Base-by-base conservation (phyloP, 2,113 vertebrate genomes). In the Arvicanthis niloticus region DNA sequence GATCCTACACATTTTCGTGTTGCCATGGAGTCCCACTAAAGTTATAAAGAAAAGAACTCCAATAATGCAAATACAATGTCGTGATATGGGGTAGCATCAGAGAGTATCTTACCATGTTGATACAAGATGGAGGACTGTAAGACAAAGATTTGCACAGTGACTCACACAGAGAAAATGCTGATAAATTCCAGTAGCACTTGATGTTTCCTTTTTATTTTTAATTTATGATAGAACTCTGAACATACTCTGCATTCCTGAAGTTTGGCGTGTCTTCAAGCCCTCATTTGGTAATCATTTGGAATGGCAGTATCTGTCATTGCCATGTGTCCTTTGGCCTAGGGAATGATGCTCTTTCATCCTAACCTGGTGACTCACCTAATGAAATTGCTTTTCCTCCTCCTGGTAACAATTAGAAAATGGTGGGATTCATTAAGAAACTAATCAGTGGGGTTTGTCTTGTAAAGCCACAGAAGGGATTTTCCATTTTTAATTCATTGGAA, bases 381-480 rank as follows among this genome's bases (percentile, higher is more conserved):
- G 48, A 87, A 56, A 40, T 5, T 72, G 62, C 56, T 93, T 92
- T 60, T 48, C 5, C 37, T 96, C 17, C 29, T 87, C 75, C 58
- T 13, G 95, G 60, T 29, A 90, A 84, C 75, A 93, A 53, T 89
- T 13, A 85, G 56, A 91, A 96, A 85, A 85, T 92, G n/a, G 26
- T 51, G 4, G 5, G 58, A 93, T 91, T 95, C n/a, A 92, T 56
- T 37, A 48, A 37, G 65, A 16, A 87, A 17, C 1, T 91, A 80
- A 34, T 91, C 56, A 93, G 73, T 85, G 42, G 70, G 82, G 22
- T 87, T 96, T 91, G 84, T 51, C 51, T 85, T 42, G 9, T 45
- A 78, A 12, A 92, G 37, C 5, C 29, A n/a, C 4, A 62, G 53
- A 42, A 72, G 37, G 17, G 34, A 81, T 91, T 77, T 22, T 21